Percentiles rank a stretch among this genome's conserved stretches.
phyloP scores from a whole-genome alignment of 2,113 vertebrate species.

The Furnarius figulus region DNA sequence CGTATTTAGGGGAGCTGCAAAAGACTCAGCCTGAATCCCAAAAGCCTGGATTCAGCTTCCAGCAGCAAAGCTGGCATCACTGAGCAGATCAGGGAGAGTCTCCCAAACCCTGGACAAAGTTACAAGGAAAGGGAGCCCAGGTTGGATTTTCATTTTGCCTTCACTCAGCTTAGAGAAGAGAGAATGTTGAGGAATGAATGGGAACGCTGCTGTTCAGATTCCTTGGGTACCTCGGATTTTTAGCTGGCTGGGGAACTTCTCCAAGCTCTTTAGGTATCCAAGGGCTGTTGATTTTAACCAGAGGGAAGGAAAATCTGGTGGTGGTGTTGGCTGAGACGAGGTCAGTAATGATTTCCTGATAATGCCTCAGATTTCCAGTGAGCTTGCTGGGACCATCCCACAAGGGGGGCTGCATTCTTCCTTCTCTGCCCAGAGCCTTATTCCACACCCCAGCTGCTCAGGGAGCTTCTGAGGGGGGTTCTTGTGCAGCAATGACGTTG shows the following conservation, averaged over 20 bases:
- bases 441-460: neutral
- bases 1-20: neutral
- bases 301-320: neutral
- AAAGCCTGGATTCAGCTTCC: neutral
- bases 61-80: neutral
- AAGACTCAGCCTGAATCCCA: neutral
- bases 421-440: neutral
- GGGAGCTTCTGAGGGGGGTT: neutral
- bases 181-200: neutral
- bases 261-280: neutral
- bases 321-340: neutral
- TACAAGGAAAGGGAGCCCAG: neutral
- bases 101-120: neutral
- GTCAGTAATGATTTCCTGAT: neutral
- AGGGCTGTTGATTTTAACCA: neutral
- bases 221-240: neutral
- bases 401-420: neutral
- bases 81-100: neutral
- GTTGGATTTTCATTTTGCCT: neutral
- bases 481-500: accelerated
- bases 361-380: neutral
- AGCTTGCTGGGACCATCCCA: neutral
- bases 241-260: neutral
- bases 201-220: neutral
- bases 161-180: neutral